Conservation (phyloP, 2,797 vertebrate species). For the Sebastes steindachneri region DNA sequence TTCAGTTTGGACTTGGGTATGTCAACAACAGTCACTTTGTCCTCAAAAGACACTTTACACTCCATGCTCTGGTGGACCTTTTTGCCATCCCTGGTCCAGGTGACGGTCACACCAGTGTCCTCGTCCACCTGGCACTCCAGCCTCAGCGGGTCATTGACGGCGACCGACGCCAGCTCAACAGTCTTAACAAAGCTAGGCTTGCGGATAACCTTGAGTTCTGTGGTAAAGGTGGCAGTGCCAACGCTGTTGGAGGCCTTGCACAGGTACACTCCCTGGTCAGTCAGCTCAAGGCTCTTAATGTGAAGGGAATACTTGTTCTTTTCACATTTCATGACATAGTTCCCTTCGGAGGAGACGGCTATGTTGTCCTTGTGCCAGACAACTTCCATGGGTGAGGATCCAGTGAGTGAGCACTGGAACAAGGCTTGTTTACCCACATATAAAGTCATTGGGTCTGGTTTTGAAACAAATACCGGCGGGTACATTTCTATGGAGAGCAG, state of each 20-base stretch:
- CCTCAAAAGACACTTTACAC: slow-evolving; percentile 95
- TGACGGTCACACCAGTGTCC: slow-evolving; percentile 92
- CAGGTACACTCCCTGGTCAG: slow-evolving; percentile 91
- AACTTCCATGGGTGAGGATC: slow-evolving; percentile 92
- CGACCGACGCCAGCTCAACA: slow-evolving; percentile 86
- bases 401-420: slow-evolving; percentile 93
- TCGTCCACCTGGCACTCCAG: slow-evolving; percentile 97
- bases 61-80: slow-evolving; percentile 95
- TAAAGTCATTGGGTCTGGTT: slow-evolving; percentile 93
- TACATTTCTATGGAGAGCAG: slow-evolving; percentile 92
- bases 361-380: slow-evolving; percentile 97
- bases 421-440: slow-evolving; percentile 93
- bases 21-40: slow-evolving; percentile 94
- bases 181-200: slow-evolving; percentile 92
- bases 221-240: slow-evolving; percentile 90
- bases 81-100: slow-evolving; percentile 94
- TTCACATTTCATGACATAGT: slow-evolving; percentile 85
- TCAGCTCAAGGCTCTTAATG: slow-evolving; percentile 86
- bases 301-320: slow-evolving; percentile 93
- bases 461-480: slow-evolving; percentile 94
- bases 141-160: slow-evolving; percentile 89
- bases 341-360: slow-evolving; percentile 86
- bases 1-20: slow-evolving; percentile 94
- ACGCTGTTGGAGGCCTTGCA: slow-evolving; percentile 98
- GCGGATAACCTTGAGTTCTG: slow-evolving; percentile 90